A percentile compares a stretch with the other conserved stretches of the same genome.
Evolutionary conservation across 2,113 vertebrate species (phyloP).

Genomic region (Poecilia latipinna): DNA sequence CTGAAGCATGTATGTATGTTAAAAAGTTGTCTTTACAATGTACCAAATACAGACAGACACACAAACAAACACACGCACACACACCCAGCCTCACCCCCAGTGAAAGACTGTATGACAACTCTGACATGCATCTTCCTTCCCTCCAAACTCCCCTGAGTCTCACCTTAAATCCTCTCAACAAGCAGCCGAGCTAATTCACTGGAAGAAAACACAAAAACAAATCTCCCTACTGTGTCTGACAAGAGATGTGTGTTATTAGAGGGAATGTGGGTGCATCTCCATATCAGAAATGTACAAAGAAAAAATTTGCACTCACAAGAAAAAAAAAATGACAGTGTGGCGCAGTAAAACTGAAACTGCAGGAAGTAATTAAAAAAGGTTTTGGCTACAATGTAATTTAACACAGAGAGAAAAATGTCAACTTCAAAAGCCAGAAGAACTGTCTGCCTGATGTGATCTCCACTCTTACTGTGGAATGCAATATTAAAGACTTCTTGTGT

Average conservation of each 20-base stretch:
- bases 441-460: conserved; percentile 18
- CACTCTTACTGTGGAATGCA: conserved; percentile 39
- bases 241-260: conserved; percentile 3
- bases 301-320: neutral
- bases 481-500: conserved; percentile 59
- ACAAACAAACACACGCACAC: neutral
- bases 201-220: neutral
- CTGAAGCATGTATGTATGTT: no score
- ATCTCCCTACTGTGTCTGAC: conserved; percentile 21
- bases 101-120: conserved; percentile 2
- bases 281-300: neutral
- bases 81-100: neutral
- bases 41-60: neutral
- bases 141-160: conserved; percentile 17
- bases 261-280: neutral
- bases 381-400: neutral
- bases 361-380: neutral
- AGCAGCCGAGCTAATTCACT: conserved; percentile 27
- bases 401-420: neutral
- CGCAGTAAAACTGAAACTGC: neutral
- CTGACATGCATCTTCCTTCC: conserved; percentile 3
- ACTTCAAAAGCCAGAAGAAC: conserved; percentile 3
- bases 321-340: neutral
- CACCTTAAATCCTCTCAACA: conserved; percentile 19
- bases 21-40: no score